Conservation (phyloP, 2,113 vertebrate species). For the Caracal caracal region DNA sequence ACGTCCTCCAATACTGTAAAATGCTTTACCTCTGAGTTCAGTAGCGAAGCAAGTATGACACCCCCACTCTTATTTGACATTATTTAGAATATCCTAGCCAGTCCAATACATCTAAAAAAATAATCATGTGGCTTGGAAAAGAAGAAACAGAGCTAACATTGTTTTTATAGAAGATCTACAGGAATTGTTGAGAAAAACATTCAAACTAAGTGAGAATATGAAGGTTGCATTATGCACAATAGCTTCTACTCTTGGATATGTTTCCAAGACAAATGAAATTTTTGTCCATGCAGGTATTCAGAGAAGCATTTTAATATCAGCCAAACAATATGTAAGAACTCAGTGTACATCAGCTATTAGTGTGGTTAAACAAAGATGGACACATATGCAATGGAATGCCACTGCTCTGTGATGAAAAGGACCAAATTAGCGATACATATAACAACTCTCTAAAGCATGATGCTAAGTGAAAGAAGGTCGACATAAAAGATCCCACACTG, state of each 20-base stretch:
- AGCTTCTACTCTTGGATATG: neutral
- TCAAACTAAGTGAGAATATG: neutral
- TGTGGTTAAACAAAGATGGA: neutral
- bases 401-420: neutral
- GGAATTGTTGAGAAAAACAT: neutral
- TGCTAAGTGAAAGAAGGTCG: neutral
- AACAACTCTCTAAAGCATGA: neutral
- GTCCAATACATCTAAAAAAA: neutral
- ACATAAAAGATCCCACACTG: neutral
- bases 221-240: neutral
- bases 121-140: neutral
- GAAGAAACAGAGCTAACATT: neutral
- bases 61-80: neutral
- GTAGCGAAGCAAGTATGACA: neutral
- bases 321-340: neutral
- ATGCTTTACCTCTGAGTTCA: neutral
- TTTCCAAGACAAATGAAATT: neutral
- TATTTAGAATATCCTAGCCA: neutral
- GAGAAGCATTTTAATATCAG: neutral
- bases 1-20: neutral
- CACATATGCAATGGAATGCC: too few relatives aligned
- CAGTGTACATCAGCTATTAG: neutral
- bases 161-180: neutral
- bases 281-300: neutral
- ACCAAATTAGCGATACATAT: neutral